These are phyloP conservation scores for Brachionus rotundiformis DNA, from an alignment of 1,140 invertebrate species.

Conservation along the genomic window DNA sequence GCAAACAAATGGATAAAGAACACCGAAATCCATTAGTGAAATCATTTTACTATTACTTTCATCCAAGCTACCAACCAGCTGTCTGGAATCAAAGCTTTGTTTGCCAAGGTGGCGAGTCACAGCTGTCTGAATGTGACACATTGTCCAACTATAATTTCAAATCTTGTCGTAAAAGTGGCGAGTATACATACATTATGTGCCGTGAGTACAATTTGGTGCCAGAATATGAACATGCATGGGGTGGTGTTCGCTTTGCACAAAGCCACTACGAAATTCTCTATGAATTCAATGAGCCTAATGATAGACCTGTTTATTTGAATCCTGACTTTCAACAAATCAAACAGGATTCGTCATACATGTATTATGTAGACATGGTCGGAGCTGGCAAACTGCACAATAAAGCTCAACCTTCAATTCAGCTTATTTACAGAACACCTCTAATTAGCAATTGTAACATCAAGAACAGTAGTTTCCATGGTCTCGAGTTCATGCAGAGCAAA, in stretches of 20 bases:
- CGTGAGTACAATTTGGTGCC: neutral
- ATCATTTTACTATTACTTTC: conserved; percentile 39
- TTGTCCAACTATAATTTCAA: neutral
- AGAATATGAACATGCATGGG: conserved; percentile 48
- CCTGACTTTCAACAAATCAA: conserved; percentile 34
- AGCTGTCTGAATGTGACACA: conserved; percentile 29
- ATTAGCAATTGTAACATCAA: conserved; percentile 34
- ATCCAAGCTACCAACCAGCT: conserved; percentile 39
- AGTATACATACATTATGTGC: conserved; percentile 36
- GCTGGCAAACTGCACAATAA: conserved; percentile 33
- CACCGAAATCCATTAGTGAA: conserved; percentile 31
- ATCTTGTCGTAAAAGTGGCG: neutral
- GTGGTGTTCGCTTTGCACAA: conserved; percentile 47
- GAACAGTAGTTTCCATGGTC: conserved; percentile 24
- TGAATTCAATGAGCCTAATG: neutral
- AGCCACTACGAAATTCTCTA: conserved; percentile 19
- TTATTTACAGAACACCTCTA: conserved; percentile 8
- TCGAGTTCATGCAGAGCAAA: conserved; percentile 44
- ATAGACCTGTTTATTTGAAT: conserved; percentile 16
- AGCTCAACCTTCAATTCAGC: conserved; percentile 9
- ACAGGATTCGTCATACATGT: conserved; percentile 47
- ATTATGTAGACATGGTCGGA: conserved; percentile 30
- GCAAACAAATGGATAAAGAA: conserved; percentile 47
- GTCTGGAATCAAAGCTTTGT: conserved; percentile 50
- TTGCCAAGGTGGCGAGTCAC: conserved; percentile 23